These are phyloP conservation scores for Ips typographus DNA, from an alignment of 1,140 invertebrate species.

Conservation along the genomic window DNA sequence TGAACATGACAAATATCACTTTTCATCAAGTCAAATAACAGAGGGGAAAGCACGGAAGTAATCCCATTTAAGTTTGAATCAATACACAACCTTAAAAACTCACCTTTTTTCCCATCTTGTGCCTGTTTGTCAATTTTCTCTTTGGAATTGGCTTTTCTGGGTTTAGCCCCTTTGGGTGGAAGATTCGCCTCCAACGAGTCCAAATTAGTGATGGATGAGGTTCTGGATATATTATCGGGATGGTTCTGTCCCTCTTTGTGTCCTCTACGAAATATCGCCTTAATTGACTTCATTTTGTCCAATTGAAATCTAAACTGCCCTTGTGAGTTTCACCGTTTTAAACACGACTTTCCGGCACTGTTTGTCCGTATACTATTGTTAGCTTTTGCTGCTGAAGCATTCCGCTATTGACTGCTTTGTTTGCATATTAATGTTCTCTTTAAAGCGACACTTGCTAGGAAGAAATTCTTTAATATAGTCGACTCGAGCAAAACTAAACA, in stretches of 20 bases:
- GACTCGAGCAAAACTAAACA: too few species aligned
- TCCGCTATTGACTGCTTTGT: too few species aligned
- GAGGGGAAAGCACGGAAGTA: too few species aligned
- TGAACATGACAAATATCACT: too few species aligned
- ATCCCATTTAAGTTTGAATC: too few species aligned
- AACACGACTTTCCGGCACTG: background rate
- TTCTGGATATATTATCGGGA: conserved; percentile 46
- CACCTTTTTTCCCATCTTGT: conserved; percentile 42
- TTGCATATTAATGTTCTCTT: too few species aligned
- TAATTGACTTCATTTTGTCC: conserved; percentile 49
- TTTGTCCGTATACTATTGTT: too few species aligned
- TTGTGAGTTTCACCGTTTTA: conserved; percentile 23
- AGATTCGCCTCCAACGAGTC: conserved; percentile 35
- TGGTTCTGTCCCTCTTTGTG: conserved; percentile 39
- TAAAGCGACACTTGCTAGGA: too few species aligned
- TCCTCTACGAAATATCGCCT: conserved; percentile 51
- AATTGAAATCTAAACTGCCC: background rate
- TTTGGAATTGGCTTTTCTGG: conserved; percentile 44
- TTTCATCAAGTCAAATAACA: too few species aligned
- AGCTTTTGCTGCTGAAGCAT: background rate
- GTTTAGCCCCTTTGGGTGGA: conserved; percentile 41
- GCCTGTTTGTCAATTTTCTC: conserved; percentile 46
- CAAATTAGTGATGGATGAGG: conserved; percentile 49
- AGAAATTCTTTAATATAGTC: too few species aligned
- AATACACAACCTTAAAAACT: conserved; percentile 2